These are phyloP conservation scores for Tricholauxania praeusta DNA, from an alignment of 2,888 invertebrate genomes.

Conservation along the genomic window DNA sequence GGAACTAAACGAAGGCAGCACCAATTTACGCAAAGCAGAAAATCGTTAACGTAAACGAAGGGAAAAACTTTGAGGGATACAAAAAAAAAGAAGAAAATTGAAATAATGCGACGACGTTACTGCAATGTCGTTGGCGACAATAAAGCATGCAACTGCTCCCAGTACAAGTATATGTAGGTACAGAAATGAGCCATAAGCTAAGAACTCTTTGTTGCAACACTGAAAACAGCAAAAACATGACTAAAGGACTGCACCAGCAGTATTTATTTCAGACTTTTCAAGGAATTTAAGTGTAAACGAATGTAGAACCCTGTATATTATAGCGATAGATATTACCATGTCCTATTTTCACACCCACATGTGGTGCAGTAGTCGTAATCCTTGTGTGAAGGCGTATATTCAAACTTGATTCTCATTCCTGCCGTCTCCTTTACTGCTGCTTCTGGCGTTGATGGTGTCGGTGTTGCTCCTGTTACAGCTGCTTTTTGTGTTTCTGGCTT, in stretches of 20 bases:
- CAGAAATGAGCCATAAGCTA: constrained; percentile 18
- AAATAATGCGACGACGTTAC: constrained; percentile 19
- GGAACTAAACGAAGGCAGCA: constrained; percentile 27
- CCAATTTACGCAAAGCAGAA: constrained; percentile 13
- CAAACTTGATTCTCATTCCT: constrained; percentile 1
- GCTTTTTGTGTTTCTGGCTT: constrained; percentile 14
- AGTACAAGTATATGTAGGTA: neutral
- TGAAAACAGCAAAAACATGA: neutral
- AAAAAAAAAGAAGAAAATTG: neutral
- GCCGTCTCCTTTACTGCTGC: constrained; percentile 36
- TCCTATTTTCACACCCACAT: neutral
- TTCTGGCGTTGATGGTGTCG: neutral
- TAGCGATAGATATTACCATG: neutral
- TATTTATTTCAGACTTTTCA: neutral
- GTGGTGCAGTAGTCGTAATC: constrained; percentile 1
- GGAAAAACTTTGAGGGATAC: constrained; percentile 32
- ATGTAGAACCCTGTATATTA: constrained; percentile 5
- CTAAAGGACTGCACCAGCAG: neutral
- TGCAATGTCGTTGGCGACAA: neutral
- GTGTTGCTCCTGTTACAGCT: constrained; percentile 3
- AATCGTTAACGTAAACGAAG: constrained; percentile 27
- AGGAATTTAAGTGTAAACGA: too few relatives aligned
- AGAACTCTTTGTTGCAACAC: constrained; percentile 3
- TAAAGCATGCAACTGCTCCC: neutral
- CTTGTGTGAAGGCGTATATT: constrained; percentile 27